Evolutionary conservation across 2,888 invertebrate genomes (phyloP).

Genomic region (Napeogenes sylphis): DNA sequence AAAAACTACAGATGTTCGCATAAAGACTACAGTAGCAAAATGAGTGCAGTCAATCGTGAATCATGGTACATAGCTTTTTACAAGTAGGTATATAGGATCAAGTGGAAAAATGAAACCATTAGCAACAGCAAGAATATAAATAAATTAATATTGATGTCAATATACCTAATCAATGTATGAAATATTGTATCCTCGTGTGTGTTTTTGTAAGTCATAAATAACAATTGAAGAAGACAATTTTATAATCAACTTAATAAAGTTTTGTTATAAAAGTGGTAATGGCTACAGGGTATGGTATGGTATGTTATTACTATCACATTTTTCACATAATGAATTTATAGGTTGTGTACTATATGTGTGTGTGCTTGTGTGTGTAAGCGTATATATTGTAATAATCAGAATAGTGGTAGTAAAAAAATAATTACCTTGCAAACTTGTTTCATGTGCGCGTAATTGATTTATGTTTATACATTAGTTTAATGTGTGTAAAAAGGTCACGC

Average conservation of each 20-base stretch:
- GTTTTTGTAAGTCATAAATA: not conserved
- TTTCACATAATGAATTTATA: too few species aligned
- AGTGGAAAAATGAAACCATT: too few species aligned
- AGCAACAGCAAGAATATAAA: not conserved
- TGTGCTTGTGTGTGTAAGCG: not conserved
- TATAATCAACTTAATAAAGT: not conserved
- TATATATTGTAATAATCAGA: not conserved
- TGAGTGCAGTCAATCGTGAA: too few species aligned
- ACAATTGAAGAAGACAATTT: conserved; percentile 3
- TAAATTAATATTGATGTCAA: not conserved
- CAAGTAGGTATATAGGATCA: too few species aligned
- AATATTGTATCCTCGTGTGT: too few species aligned
- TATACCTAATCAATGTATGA: not conserved
- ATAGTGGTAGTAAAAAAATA: not conserved
- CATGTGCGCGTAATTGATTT: not conserved
- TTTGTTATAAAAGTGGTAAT: not conserved
- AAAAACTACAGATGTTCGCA: too few species aligned
- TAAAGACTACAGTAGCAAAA: too few species aligned
- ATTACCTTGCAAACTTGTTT: not conserved
- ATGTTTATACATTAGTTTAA: conserved; percentile 5
- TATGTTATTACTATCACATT: too few species aligned
- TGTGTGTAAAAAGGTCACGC: conserved; percentile 4
- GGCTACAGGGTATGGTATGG: too few species aligned
- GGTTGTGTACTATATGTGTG: not conserved
- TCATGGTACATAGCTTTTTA: too few species aligned